A percentile compares a stretch with the other conserved stretches of the same genome.
These are phyloP conservation scores for Falco naumanni DNA, from an alignment of 2,797 vertebrate species.

Conservation along the genomic window DNA sequence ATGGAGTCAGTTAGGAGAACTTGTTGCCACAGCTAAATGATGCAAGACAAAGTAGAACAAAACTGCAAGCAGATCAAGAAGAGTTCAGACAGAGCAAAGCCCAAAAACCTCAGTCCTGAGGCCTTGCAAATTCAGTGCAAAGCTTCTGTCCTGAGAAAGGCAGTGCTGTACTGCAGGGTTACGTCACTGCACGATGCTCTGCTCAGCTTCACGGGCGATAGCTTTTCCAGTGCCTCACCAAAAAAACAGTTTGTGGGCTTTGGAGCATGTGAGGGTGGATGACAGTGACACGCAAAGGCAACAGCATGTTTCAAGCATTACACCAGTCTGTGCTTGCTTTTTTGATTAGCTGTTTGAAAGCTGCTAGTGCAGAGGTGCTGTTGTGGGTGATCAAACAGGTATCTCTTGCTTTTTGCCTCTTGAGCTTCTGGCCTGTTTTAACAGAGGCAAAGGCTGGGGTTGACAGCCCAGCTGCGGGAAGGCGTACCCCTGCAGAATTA, in stretches of 20 bases:
- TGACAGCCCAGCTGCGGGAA: background rate
- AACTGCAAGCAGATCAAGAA: background rate
- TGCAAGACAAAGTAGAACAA: background rate
- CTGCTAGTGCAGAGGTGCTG: background rate
- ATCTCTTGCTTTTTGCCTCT: background rate
- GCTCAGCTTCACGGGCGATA: background rate
- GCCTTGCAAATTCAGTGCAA: background rate
- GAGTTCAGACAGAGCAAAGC: background rate
- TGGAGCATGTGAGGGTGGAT: background rate
- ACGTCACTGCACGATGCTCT: fast-evolving
- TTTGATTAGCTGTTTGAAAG: background rate
- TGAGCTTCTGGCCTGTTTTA: background rate
- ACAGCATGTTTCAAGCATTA: background rate
- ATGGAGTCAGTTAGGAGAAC: fast-evolving
- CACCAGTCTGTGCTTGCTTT: background rate
- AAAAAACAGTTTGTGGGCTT: background rate
- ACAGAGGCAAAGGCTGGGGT: background rate
- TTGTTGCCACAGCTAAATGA: background rate
- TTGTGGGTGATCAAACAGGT: background rate
- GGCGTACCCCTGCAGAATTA: background rate
- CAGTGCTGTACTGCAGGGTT: background rate
- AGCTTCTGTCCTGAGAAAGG: background rate
- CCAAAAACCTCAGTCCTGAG: background rate
- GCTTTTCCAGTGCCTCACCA: background rate
- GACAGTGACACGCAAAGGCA: background rate